Percentiles rank a stretch among this genome's conserved stretches.
Conservation (phyloP, 2,888 invertebrate species). For the Linhomoeus sp. region DNA sequence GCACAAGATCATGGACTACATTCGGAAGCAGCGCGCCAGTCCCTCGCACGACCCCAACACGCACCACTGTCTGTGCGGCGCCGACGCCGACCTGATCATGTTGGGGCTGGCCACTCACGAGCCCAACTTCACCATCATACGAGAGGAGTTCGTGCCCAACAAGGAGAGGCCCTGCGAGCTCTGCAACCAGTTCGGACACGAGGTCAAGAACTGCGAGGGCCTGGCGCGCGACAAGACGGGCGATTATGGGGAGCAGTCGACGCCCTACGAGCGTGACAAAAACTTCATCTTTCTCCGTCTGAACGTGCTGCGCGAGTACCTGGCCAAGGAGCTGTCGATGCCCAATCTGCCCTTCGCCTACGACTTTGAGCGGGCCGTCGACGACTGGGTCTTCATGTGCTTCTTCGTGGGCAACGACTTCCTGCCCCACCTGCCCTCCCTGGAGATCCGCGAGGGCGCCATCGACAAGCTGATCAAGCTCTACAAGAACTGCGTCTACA, state of each 20-base stretch:
- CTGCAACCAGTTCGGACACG: conserved; percentile 48
- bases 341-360: conserved; percentile 76
- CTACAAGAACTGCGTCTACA: conserved; percentile 81
- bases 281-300: conserved; percentile 49
- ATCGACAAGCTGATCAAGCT: conserved; percentile 76
- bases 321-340: conserved; percentile 70
- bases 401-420: conserved; percentile 93
- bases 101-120: conserved; percentile 89
- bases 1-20: conserved; percentile 98
- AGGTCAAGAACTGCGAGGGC: conserved; percentile 25
- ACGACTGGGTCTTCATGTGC: conserved; percentile 95
- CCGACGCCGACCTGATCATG: conserved; percentile 89
- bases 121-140: conserved; percentile 90
- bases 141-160: conserved; percentile 92
- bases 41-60: conserved; percentile 86
- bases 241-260: no score
- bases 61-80: conserved; percentile 87
- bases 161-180: conserved; percentile 85
- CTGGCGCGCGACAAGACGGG: neutral
- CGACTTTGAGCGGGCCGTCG: conserved; percentile 78
- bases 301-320: conserved; percentile 73
- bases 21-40: conserved; percentile 68
- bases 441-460: conserved; percentile 67
- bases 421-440: conserved; percentile 82
- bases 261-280: conserved; percentile 12